A percentile compares a stretch with the other conserved stretches of the same genome.
Evolutionary conservation across 2,113 vertebrate species (phyloP).

Genomic region (Atrichornis clamosus): DNA sequence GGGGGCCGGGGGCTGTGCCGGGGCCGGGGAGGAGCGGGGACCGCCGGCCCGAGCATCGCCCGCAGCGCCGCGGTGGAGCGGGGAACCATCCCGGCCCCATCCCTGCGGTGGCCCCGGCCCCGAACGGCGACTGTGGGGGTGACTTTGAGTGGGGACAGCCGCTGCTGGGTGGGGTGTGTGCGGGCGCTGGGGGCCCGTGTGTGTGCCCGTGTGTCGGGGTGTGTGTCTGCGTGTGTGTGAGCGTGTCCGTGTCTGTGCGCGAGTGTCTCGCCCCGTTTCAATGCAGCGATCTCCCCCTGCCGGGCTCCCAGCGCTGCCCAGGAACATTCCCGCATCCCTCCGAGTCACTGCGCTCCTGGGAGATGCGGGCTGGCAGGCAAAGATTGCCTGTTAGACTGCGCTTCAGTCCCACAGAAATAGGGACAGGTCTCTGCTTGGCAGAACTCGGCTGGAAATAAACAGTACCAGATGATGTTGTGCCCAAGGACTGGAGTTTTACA

Average conservation of each 20-base stretch:
- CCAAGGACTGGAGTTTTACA: background rate
- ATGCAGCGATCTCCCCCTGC: constrained; percentile 53
- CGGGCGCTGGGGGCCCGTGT: background rate
- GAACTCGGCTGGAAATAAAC: background rate
- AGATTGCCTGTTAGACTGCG: background rate
- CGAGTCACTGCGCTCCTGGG: rapidly evolving
- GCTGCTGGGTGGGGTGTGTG: background rate
- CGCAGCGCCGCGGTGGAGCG: background rate
- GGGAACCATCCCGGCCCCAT: background rate
- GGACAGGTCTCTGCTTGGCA: background rate
- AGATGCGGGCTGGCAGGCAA: rapidly evolving
- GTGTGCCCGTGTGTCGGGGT: background rate
- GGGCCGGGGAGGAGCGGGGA: background rate
- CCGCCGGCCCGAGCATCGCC: background rate
- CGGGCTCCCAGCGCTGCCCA: constrained; percentile 3
- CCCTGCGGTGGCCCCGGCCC: background rate
- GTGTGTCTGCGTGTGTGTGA: background rate
- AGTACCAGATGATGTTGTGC: background rate
- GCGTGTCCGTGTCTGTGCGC: background rate
- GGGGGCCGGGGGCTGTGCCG: too few relatives aligned
- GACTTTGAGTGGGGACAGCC: background rate
- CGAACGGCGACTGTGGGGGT: rapidly evolving
- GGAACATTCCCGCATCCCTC: background rate
- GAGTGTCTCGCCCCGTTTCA: background rate
- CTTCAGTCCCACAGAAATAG: background rate